Evolutionary conservation across 1,140 invertebrate species (phyloP).

Genomic region (Lordiphosa mommai): DNA sequence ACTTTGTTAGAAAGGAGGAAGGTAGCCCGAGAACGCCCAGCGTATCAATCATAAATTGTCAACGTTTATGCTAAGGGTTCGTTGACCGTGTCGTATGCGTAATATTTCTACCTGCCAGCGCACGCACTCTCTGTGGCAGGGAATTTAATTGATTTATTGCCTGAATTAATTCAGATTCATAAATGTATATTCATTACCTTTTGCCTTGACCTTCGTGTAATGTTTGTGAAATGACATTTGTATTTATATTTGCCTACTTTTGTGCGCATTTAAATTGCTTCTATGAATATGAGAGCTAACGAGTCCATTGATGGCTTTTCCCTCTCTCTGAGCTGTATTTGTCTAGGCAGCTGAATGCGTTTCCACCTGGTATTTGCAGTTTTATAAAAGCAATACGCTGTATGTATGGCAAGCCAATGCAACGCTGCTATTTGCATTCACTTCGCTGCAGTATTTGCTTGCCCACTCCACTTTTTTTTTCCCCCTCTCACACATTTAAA

Average conservation of each 20-base stretch:
- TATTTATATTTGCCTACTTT: conserved; percentile 29
- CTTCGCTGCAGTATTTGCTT: conserved; percentile 56
- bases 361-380: conserved; percentile 48
- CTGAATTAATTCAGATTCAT: conserved; percentile 43
- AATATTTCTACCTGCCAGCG: conserved; percentile 27
- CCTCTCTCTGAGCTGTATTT: too few relatives aligned
- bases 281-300: conserved; percentile 48
- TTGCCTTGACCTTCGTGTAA: conserved; percentile 30
- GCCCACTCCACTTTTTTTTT: conserved; percentile 2
- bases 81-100: conserved; percentile 35
- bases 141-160: conserved; percentile 62
- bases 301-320: conserved; percentile 21
- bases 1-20: too few relatives aligned
- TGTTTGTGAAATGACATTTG: conserved; percentile 23
- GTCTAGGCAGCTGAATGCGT: not conserved
- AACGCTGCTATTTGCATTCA: conserved; percentile 64
- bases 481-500: conserved; percentile 22
- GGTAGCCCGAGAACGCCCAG: conserved; percentile 7
- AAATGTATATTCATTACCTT: conserved; percentile 40
- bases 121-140: conserved; percentile 21
- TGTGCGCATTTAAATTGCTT: conserved; percentile 34
- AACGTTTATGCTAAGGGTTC: conserved; percentile 21
- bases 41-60: conserved; percentile 73
- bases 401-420: conserved; percentile 35
- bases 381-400: conserved; percentile 70